Conservation (phyloP, 2,113 vertebrate genomes). For the Silurus asotus region DNA sequence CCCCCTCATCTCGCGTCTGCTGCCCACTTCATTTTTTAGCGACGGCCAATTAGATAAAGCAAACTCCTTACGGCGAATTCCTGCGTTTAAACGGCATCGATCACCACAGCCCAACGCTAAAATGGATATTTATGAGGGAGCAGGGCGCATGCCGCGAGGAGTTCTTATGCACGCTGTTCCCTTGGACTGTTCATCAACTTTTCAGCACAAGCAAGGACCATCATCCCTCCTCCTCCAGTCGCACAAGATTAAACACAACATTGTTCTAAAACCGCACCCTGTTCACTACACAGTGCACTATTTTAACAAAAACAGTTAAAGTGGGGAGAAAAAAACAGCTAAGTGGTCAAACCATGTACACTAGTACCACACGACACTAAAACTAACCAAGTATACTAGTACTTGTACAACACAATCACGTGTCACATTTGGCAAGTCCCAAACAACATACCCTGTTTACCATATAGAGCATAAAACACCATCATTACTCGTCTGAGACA, state of each 20-base stretch:
- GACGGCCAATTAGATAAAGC: constrained; percentile 77
- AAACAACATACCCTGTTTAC: background rate
- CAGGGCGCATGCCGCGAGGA: constrained; percentile 53
- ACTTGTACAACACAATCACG: background rate
- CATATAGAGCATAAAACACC: background rate
- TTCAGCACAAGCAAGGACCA: constrained; percentile 51
- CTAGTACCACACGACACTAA: background rate
- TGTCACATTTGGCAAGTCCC: background rate
- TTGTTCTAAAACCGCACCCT: constrained; percentile 2
- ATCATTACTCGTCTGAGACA: background rate
- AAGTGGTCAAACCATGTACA: background rate
- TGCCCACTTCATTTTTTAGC: constrained; percentile 76
- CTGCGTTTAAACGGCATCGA: constrained; percentile 77
- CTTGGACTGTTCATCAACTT: constrained; percentile 51
- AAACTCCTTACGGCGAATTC: constrained; percentile 72
- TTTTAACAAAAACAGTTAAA: background rate
- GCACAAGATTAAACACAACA: constrained; percentile 9
- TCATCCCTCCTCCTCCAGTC: constrained; percentile 39
- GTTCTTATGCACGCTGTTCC: constrained; percentile 21
- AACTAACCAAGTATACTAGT: background rate
- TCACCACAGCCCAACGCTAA: constrained; percentile 69
- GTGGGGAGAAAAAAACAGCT: background rate
- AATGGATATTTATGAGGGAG: constrained; percentile 71
- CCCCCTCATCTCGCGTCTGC: constrained; percentile 21
- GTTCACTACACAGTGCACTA: constrained; percentile 8